These are phyloP conservation scores for Lampris incognitus DNA, from an alignment of 2,113 vertebrate genomes.

Conservation along the genomic window DNA sequence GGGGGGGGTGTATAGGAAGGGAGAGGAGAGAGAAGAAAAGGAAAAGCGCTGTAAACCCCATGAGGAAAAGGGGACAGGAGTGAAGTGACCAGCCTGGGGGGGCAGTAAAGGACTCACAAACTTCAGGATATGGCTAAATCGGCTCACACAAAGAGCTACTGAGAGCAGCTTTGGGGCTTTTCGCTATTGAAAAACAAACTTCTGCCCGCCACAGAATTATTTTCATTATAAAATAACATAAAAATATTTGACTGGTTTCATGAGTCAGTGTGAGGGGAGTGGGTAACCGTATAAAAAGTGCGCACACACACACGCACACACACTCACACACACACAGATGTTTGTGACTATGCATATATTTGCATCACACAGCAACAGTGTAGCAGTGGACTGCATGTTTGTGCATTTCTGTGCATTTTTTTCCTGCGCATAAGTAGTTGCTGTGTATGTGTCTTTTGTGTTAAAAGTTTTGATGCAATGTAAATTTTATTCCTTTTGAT, in stretches of 20 bases:
- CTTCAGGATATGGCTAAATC: conserved; percentile 37
- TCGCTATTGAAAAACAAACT: conserved; percentile 52
- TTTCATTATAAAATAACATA: conserved; percentile 45
- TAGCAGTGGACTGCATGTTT: conserved; percentile 37
- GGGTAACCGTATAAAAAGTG: conserved; percentile 25
- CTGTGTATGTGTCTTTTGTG: conserved; percentile 3
- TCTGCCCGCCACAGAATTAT: conserved; percentile 45
- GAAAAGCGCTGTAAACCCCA: conserved; percentile 36
- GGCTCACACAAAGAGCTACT: conserved; percentile 47
- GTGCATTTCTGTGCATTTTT: conserved; percentile 26
- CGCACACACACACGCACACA: too few relatives aligned
- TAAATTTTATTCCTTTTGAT: not conserved
- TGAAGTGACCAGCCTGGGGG: conserved; percentile 50
- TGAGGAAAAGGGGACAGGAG: conserved; percentile 39
- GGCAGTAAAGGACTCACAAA: conserved; percentile 41
- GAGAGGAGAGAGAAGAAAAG: not conserved
- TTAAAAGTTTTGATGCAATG: not conserved
- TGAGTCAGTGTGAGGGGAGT: conserved; percentile 44
- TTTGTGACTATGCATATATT: conserved; percentile 69
- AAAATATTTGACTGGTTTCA: conserved; percentile 48
- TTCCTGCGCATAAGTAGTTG: not conserved
- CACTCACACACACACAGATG: conserved; percentile 23
- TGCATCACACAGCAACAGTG: conserved; percentile 22
- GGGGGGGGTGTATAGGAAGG: conserved; percentile 54
- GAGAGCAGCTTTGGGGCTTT: conserved; percentile 35